These are phyloP conservation scores for Nowickia ferox DNA, from an alignment of 2,888 invertebrate species.

Conservation along the genomic window DNA sequence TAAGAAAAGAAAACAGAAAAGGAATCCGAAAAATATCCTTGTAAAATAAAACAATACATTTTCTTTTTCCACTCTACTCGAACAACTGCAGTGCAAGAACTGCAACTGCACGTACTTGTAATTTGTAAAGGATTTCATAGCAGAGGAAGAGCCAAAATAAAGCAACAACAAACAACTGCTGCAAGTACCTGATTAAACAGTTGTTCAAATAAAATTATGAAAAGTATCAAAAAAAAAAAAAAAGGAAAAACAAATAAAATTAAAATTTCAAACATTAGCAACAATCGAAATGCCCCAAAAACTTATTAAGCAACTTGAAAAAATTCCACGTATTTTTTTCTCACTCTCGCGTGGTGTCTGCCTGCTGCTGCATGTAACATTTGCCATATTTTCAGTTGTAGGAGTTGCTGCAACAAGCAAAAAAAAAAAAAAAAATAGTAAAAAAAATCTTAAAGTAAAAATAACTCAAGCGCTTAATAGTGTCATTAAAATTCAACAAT, in stretches of 20 bases:
- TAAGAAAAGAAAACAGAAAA: not conserved
- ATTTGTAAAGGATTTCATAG: constrained; percentile 54
- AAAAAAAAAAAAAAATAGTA: constrained; percentile 3
- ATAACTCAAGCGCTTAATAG: constrained; percentile 70
- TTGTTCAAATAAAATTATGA: constrained; percentile 52
- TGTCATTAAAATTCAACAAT: constrained; percentile 69
- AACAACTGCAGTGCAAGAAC: constrained; percentile 31
- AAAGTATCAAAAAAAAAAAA: constrained; percentile 4
- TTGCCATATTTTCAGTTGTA: constrained; percentile 26
- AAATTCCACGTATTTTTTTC: constrained; percentile 5
- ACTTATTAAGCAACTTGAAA: constrained; percentile 28
- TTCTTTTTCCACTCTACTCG: constrained; percentile 4
- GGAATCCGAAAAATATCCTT: constrained; percentile 44
- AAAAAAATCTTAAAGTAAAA: constrained; percentile 48
- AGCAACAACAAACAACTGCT: constrained; percentile 24
- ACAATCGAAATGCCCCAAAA: constrained; percentile 31
- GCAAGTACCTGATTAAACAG: constrained; percentile 52
- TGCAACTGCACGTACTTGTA: constrained; percentile 47
- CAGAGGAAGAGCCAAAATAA: not conserved
- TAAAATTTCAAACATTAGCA: constrained; percentile 17
- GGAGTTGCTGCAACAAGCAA: constrained; percentile 19
- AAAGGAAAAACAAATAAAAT: constrained; percentile 7
- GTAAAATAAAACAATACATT: constrained; percentile 47
- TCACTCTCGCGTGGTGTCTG: constrained; percentile 7
- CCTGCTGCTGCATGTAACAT: not conserved